Evolutionary conservation across 2,888 invertebrate species (phyloP), one percentile per base, ranked within the genome.

Genomic region (Synergus laeviventris): DNA sequence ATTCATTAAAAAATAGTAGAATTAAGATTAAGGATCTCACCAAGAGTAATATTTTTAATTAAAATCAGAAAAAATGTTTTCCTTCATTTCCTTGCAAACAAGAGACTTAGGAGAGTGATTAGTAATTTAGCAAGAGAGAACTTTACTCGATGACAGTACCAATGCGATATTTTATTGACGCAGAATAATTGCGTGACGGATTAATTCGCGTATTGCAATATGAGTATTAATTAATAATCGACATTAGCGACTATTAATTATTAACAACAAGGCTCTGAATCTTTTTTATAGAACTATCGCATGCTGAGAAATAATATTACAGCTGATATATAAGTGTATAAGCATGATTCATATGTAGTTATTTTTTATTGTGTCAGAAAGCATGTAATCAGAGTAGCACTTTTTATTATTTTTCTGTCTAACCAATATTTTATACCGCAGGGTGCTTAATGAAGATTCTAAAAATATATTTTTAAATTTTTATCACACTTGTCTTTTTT

Each of bases 161-260:
- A 45, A 24, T 24, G 66, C 24, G 1, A 24, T 21, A 49, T 1
- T 49, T 49, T n/a, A 62, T 36, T 62, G 62, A 49, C n/a, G 49
- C 31, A 70, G 31, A 49, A 49, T 70, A 70, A 70, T 70, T 70
- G 49, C 45, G 31, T 49, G 36, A 49, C 49, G 45, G 49, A 70
- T 70, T 70, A 49, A 36, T 70, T 70, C 45, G 45, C 31, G n/a
- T 42, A 45, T 45, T n/a, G 70, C 70, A 45, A 70, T 49, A 49
- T n/a, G 31, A 70, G 31, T 70, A 31, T 36, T 49, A 70, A 70
- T 70, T 70, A 49, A 70, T 70, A 49, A 70, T 39, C 49, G 70
- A 70, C 31, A 70, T 70, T 70, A 70, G 24, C 11, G 12, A 31
- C 31, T 31, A 49, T 70, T 70, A 70, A 70, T 49, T 70, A 70